These are phyloP conservation scores for Drosophila atripex DNA, from an alignment of 2,888 invertebrate genomes.

Conservation along the genomic window DNA sequence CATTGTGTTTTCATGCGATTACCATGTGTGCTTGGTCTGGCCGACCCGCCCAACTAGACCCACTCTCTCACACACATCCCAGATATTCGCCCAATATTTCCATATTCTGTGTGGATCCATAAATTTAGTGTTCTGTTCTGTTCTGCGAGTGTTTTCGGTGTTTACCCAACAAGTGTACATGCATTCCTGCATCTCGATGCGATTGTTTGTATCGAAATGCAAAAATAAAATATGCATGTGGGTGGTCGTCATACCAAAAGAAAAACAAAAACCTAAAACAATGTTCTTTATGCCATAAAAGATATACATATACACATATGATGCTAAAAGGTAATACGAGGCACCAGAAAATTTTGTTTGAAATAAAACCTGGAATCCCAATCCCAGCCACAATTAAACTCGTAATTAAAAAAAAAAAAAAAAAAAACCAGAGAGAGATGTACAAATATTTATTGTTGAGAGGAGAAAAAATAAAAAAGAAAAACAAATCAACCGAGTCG, in stretches of 20 bases:
- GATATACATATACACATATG: background rate
- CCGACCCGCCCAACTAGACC: too few relatives aligned
- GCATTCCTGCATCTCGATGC: constrained; percentile 35
- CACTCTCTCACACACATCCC: constrained; percentile 9
- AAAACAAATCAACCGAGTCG: constrained; percentile 4
- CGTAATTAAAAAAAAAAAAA: constrained; percentile 38
- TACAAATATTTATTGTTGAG: constrained; percentile 63
- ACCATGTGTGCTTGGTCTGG: constrained; percentile 40
- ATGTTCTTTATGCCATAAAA: background rate
- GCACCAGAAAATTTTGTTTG: background rate
- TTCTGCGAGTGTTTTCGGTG: constrained; percentile 10
- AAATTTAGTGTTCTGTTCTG: constrained; percentile 23
- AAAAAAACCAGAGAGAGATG: background rate
- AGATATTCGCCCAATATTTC: constrained; percentile 22
- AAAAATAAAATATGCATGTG: constrained; percentile 14
- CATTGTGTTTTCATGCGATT: constrained; percentile 33
- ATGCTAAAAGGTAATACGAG: background rate
- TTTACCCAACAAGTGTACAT: constrained; percentile 38
- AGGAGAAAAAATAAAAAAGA: background rate
- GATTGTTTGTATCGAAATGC: constrained; percentile 25
- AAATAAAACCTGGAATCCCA: constrained; percentile 4
- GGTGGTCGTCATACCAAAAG: background rate
- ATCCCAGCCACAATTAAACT: background rate
- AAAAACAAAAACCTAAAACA: background rate
- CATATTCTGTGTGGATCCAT: constrained; percentile 24